Conservation (phyloP, 2,797 vertebrate genomes). For the Myripristis murdjan region DNA sequence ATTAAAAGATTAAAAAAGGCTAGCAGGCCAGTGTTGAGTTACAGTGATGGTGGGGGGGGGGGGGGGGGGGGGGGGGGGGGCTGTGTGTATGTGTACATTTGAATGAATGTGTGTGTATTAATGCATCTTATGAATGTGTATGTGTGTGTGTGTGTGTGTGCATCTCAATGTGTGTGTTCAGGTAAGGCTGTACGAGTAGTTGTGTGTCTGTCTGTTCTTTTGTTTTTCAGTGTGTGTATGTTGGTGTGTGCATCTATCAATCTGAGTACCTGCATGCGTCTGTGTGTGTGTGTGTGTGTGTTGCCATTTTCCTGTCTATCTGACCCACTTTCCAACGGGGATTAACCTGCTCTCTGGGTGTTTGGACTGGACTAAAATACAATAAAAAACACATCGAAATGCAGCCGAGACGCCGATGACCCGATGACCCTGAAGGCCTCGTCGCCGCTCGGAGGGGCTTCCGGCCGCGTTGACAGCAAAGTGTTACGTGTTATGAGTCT, state of each 20-base stretch:
- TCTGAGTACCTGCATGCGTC: constrained; percentile 18
- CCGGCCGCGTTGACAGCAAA: no score
- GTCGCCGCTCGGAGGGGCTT: neutral
- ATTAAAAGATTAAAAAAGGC: constrained; percentile 30
- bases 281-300: neutral
- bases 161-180: neutral
- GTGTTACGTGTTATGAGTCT: no score
- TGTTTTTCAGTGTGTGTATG: neutral
- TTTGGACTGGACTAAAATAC: neutral
- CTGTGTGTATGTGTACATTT: neutral
- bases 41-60: neutral
- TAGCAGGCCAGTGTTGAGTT: neutral
- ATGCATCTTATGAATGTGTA: neutral
- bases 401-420: no score
- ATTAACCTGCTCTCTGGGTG: no score
- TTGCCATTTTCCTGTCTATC: neutral
- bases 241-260: constrained; percentile 19
- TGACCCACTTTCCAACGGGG: neutral
- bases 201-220: neutral
- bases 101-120: neutral
- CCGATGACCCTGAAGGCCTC: neutral
- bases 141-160: neutral
- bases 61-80: neutral
- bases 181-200: neutral
- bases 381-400: neutral